Base-by-base conservation (phyloP, 2,888 invertebrate genomes). In the Aleiodes leptofemur region DNA sequence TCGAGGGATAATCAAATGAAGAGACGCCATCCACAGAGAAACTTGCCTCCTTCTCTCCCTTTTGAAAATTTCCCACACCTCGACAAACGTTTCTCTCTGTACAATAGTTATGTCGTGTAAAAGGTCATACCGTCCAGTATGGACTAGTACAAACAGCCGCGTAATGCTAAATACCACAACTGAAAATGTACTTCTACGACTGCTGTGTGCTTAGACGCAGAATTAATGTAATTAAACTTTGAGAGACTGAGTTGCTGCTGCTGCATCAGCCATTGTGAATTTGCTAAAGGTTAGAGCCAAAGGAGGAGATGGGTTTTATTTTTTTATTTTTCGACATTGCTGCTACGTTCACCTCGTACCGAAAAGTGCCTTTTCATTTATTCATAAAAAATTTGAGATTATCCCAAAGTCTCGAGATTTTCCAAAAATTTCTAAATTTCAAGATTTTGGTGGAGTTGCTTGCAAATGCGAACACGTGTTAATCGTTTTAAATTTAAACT, bases 191-290 rank as follows among this genome's bases (percentile, higher is more conserved):
- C 76, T 77, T 78, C 73, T 76, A 76, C 66, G 77, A 79, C 77
- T 76, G 55, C 76, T 75, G 50, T 71, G 69, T 73, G 51, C 31
- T 71, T 11, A 34, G 61, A 73, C 72, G 70, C 55, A 55, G 76
- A 78, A 80, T 81, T 81, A 79, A 81, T 80, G 78, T 79, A 80
- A 79, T 81, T 81, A 80, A 81, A 81, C 73, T 81, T 80, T 34
- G 71, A 69, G 73, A 48, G 56, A 66, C 38, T 9, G 68, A 69
- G 72, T 23, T 23, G 23, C 23, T 23, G 23, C 23, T 23, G 23
- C 29, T 3, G 34, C 31, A 57, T 64, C 72, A 72, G 38, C 57
- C 31, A 16, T 34, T 50, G 48, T 2, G 14, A 56, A 14, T 43
- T 43, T 14, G 53, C 53, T 0, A 34, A 69, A 56, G 23, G 11